A percentile compares a stretch with the other conserved stretches of the same genome.
Evolutionary conservation across 2,888 invertebrate species (phyloP).

Genomic region (Tenodera sinensis): DNA sequence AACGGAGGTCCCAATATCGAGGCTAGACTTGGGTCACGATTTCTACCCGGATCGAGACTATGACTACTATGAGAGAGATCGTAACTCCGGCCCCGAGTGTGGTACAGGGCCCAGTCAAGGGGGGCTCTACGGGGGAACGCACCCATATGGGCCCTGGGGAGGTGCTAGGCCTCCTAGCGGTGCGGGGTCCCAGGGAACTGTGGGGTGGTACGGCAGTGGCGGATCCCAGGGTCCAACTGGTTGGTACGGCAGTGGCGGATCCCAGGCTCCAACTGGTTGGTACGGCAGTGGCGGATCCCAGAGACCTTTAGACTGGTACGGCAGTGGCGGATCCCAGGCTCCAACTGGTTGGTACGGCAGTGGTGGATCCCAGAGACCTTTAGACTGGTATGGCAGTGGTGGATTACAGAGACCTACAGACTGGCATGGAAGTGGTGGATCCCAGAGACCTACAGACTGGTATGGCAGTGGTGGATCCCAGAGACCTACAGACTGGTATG

Average conservation of each 20-base stretch:
- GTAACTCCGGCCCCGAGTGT: conserved; percentile 52
- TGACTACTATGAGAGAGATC: conserved; percentile 75
- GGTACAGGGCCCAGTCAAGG: background rate
- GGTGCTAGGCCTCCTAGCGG: background rate
- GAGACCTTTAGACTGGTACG: conserved; percentile 42
- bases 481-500: conserved; percentile 38
- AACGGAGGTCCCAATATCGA: conserved; percentile 65
- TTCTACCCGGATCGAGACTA: conserved; percentile 67
- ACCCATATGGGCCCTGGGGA: background rate
- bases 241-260: conserved; percentile 15
- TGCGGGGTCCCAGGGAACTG: conserved; percentile 13
- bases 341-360: conserved; percentile 34
- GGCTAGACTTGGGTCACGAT: conserved; percentile 62
- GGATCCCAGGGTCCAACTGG: background rate
- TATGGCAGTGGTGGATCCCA: conserved; percentile 41
- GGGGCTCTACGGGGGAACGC: background rate
- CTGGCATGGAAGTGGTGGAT: conserved; percentile 21
- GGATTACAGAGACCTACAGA: conserved; percentile 7
- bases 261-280: background rate
- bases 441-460: conserved; percentile 41
- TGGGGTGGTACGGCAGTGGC: conserved; percentile 15
- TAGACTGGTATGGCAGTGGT: conserved; percentile 8
- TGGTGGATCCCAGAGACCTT: background rate
- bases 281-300: conserved; percentile 28
- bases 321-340: conserved; percentile 42